phyloP scores from a whole-genome alignment of 2,888 invertebrate species.

The Ectobius pallidus region DNA sequence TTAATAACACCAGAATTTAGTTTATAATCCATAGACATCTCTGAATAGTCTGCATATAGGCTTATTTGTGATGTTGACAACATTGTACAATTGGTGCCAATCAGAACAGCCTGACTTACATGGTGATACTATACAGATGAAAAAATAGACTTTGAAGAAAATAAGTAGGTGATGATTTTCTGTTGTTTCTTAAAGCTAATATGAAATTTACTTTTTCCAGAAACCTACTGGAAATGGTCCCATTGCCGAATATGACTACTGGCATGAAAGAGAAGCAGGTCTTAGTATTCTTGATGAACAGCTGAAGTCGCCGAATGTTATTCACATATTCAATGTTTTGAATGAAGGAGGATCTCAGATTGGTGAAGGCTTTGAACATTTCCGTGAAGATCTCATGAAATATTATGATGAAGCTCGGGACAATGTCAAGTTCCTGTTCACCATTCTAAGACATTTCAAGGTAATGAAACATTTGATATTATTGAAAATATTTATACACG shows the following conservation, averaged over 20 bases:
- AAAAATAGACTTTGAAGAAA: too few species aligned
- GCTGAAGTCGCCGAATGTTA: slow-evolving; percentile 72
- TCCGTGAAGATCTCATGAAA: slow-evolving; percentile 66
- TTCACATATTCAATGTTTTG: slow-evolving; percentile 65
- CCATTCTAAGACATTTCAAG: slow-evolving; percentile 75
- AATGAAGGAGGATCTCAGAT: slow-evolving; percentile 61
- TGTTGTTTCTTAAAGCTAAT: too few species aligned
- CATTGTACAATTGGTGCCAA: too few species aligned
- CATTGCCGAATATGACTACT: slow-evolving; percentile 83
- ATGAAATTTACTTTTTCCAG: too few species aligned
- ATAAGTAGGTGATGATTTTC: too few species aligned
- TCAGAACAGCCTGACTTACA: too few species aligned
- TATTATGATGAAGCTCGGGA: slow-evolving; percentile 75
- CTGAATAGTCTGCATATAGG: too few species aligned
- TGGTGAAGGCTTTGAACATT: slow-evolving; percentile 64
- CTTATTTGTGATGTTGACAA: too few species aligned
- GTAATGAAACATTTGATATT: slow-evolving; percentile 51
- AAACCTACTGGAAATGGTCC: slow-evolving; percentile 75
- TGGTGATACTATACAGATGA: too few species aligned
- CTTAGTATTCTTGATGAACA: slow-evolving; percentile 82
- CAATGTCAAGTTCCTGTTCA: slow-evolving; percentile 77
- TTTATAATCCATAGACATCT: too few species aligned
- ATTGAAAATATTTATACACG: not conserved
- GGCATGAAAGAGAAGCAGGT: slow-evolving; percentile 81
- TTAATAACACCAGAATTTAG: too few species aligned